These are phyloP conservation scores for Neodiprion fabricii DNA, from an alignment of 1,140 invertebrate species.

Conservation along the genomic window DNA sequence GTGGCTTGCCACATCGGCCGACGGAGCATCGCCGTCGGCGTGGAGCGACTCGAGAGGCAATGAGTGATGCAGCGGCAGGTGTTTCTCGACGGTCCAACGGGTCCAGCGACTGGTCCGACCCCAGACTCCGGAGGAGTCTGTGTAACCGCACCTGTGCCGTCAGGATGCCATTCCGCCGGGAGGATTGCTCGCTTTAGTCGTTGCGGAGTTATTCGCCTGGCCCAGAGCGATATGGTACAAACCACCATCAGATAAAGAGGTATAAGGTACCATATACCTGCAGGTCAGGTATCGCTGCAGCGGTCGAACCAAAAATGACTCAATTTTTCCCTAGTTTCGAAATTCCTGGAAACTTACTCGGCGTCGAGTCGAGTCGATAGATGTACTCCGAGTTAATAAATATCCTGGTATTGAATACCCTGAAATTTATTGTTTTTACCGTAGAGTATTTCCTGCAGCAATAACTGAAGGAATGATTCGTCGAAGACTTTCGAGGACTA, in stretches of 20 bases:
- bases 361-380: too few species aligned
- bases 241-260: not conserved
- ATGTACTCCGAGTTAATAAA: too few species aligned
- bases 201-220: not conserved
- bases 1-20: not conserved
- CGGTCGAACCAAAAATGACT: too few species aligned
- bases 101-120: conserved; percentile 45
- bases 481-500: too few species aligned
- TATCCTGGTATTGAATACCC: too few species aligned
- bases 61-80: conserved; percentile 49
- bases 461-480: too few species aligned
- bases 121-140: conserved; percentile 33
- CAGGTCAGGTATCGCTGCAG: too few species aligned
- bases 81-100: conserved; percentile 33
- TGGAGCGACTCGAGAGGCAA: conserved; percentile 34
- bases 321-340: too few species aligned
- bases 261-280: not conserved
- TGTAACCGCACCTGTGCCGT: not conserved
- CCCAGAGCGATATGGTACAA: not conserved
- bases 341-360: too few species aligned
- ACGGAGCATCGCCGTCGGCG: not conserved
- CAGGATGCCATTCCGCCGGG: conserved; percentile 4
- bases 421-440: too few species aligned
- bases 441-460: too few species aligned
- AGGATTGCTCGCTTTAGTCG: not conserved